Percentiles rank a stretch among this genome's conserved stretches.
Evolutionary conservation across 2,113 vertebrate genomes (phyloP).

Genomic region (Passer montanus): DNA sequence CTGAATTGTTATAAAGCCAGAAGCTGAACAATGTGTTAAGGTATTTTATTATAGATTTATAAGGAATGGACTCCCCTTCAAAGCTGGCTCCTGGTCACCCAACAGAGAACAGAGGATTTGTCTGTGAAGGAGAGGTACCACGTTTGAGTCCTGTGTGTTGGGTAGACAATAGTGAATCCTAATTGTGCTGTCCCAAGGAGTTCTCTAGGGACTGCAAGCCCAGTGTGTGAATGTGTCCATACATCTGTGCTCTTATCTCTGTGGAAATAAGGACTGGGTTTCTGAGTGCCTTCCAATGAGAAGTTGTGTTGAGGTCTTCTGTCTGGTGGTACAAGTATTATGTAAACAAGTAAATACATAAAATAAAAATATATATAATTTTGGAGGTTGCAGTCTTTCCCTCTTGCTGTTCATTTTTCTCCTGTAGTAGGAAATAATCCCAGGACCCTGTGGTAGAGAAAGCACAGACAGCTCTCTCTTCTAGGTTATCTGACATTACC

Average conservation of each 20-base stretch:
- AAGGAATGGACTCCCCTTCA: not conserved
- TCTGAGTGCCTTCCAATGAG: not conserved
- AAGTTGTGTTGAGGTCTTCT: not conserved
- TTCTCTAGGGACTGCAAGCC: not conserved
- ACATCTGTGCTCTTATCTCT: not conserved
- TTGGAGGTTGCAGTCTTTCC: not conserved
- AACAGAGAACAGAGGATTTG: not conserved
- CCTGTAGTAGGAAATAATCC: not conserved
- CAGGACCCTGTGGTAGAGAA: not conserved
- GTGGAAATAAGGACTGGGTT: not conserved
- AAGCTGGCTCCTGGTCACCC: not conserved
- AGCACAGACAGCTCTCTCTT: not conserved
- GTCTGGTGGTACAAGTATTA: not conserved
- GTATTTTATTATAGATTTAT: not conserved
- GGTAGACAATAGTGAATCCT: not conserved
- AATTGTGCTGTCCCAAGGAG: not conserved
- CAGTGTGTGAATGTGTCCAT: not conserved
- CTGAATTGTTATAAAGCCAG: not conserved
- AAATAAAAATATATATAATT: not conserved
- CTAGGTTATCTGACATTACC: not conserved
- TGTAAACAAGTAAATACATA: not conserved
- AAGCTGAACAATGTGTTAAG: not conserved
- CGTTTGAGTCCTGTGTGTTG: not conserved
- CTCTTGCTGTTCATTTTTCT: not conserved
- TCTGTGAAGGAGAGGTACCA: not conserved